These are phyloP conservation scores for Drosophila lini DNA, from an alignment of 1,140 invertebrate genomes.

Conservation along the genomic window DNA sequence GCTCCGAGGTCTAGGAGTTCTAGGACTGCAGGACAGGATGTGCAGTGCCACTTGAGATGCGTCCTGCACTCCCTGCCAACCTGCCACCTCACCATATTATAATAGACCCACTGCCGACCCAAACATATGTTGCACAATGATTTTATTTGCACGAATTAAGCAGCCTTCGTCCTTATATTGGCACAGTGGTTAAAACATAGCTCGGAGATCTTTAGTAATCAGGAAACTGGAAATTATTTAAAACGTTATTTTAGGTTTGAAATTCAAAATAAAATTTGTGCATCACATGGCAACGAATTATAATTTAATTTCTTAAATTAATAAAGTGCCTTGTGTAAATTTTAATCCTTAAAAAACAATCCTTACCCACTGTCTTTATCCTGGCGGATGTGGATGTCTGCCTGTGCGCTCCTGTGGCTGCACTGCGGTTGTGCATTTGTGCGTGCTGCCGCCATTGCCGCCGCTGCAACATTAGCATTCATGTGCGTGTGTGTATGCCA, in stretches of 20 bases:
- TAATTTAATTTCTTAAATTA: too few species aligned
- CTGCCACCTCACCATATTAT: conserved; percentile 22
- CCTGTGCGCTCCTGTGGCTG: conserved; percentile 57
- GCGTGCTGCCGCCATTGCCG: conserved; percentile 61
- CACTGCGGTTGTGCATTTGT: conserved; percentile 74
- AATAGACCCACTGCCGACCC: conserved; percentile 61
- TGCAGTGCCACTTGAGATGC: conserved; percentile 8
- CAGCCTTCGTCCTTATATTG: conserved; percentile 36
- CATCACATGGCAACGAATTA: too few species aligned
- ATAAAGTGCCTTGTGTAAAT: background rate
- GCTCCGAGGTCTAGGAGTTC: background rate
- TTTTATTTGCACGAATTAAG: conserved; percentile 81
- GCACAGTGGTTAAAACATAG: conserved; percentile 42
- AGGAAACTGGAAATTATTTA: too few species aligned
- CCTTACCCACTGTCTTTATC: conserved; percentile 24
- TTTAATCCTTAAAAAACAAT: background rate
- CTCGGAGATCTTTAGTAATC: background rate
- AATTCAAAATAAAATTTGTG: background rate
- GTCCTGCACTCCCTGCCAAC: conserved; percentile 24
- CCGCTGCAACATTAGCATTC: conserved; percentile 67
- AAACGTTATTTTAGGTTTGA: too few species aligned
- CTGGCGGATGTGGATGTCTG: conserved; percentile 36
- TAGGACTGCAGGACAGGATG: conserved; percentile 4
- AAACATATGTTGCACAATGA: conserved; percentile 80
- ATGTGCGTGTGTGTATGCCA: conserved; percentile 58